Percentiles rank a stretch among this genome's conserved stretches.
These are phyloP conservation scores for Adelosebastes latens DNA, from an alignment of 2,797 vertebrate genomes.

Conservation along the genomic window DNA sequence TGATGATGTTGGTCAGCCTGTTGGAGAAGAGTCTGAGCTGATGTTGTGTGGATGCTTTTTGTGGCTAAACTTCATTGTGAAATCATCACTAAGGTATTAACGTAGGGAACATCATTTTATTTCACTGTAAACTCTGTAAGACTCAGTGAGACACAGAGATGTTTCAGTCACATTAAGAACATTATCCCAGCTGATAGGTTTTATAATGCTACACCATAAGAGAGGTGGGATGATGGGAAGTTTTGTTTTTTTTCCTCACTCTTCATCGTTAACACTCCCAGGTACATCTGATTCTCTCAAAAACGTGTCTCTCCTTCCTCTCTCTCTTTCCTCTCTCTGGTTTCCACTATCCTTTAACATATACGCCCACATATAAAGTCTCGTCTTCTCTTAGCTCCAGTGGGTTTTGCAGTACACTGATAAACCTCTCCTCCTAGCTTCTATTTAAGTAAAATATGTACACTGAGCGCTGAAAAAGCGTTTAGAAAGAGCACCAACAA, in stretches of 20 bases:
- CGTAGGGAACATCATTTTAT: neutral
- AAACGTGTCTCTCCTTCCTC: neutral
- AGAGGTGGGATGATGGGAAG: neutral
- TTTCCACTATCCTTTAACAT: neutral
- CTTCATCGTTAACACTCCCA: neutral
- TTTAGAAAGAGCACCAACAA: neutral
- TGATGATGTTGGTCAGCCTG: neutral
- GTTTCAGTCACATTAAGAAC: neutral
- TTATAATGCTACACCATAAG: neutral
- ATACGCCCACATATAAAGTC: neutral
- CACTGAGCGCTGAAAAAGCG: neutral
- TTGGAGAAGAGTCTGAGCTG: neutral
- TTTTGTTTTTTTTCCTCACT: neutral
- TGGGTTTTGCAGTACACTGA: neutral
- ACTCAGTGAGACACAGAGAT: neutral
- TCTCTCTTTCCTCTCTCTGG: neutral
- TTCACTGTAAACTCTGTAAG: neutral
- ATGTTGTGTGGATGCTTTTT: neutral
- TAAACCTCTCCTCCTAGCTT: neutral
- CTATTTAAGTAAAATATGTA: neutral
- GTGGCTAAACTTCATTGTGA: neutral
- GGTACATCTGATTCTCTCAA: neutral
- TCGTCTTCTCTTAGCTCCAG: neutral
- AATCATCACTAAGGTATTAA: no score
- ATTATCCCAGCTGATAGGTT: neutral